A percentile compares a stretch with the other conserved stretches of the same genome.
phyloP scores from a whole-genome alignment of 2,113 vertebrate species.

The Osmerus eperlanus region DNA sequence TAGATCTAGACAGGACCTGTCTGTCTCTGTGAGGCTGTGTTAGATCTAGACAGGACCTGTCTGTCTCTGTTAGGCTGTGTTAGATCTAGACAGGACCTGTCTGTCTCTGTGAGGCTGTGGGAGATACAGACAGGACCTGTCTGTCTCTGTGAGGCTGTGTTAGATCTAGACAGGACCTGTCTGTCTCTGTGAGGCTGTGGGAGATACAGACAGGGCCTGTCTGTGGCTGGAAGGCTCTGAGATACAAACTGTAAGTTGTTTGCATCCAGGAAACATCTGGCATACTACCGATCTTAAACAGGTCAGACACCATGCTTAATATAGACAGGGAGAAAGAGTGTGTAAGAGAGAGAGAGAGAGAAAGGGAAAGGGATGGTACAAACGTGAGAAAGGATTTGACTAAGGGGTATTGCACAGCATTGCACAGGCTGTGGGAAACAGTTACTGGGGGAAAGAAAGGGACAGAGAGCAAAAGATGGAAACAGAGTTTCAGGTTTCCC shows the following conservation, averaged over 20 bases:
- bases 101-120: no score
- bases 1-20: no score
- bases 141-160: no score
- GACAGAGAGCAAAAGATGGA: conserved; percentile 18
- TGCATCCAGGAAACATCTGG: conserved; percentile 75
- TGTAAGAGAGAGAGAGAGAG: not conserved
- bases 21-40: no score
- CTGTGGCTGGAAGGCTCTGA: no score
- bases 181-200: no score
- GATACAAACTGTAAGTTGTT: no score
- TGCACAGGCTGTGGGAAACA: conserved; percentile 4
- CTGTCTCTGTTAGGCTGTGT: no score
- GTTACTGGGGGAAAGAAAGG: not conserved
- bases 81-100: no score
- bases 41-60: no score
- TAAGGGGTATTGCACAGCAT: not conserved
- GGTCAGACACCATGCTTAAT: conserved; percentile 54
- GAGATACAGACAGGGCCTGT: not conserved
- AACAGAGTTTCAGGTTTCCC: not conserved
- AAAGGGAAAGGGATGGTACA: not conserved
- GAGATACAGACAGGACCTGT: no score
- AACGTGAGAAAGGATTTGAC: not conserved
- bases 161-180: no score
- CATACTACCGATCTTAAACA: conserved; percentile 61
- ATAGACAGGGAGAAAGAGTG: conserved; percentile 51